These are phyloP conservation scores for Struthidea cinerea DNA, from an alignment of 2,113 vertebrate genomes.

Conservation along the genomic window DNA sequence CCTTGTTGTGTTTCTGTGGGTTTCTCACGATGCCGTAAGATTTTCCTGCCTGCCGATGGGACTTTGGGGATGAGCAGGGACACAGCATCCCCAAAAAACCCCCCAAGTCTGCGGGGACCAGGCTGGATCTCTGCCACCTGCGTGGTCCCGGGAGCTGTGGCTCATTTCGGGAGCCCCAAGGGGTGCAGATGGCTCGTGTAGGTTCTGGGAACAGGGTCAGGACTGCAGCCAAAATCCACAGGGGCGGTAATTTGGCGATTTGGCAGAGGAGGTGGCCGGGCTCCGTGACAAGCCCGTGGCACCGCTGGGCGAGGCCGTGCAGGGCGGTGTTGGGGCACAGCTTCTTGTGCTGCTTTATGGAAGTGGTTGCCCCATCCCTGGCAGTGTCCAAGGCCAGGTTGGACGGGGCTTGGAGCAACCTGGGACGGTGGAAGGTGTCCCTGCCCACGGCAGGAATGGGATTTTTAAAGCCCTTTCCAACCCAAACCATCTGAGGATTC, in stretches of 20 bases:
- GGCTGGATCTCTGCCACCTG: not conserved
- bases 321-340: not conserved
- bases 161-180: not conserved
- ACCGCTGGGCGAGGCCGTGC: not conserved
- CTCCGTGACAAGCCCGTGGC: not conserved
- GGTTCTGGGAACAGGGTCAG: not conserved
- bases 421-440: not conserved
- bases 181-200: not conserved
- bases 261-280: not conserved
- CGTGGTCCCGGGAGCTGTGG: not conserved
- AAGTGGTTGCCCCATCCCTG: not conserved
- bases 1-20: not conserved
- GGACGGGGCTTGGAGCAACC: not conserved
- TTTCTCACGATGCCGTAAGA: accelerated
- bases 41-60: not conserved
- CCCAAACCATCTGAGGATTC: not conserved
- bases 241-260: not conserved
- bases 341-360: too few relatives aligned
- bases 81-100: not conserved
- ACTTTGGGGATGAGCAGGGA: not conserved
- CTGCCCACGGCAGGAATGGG: not conserved
- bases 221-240: accelerated
- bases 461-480: not conserved
- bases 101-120: accelerated
- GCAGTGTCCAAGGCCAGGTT: not conserved